Percentiles rank a stretch among this genome's conserved stretches.
These are phyloP conservation scores for Glaucomys volans DNA, from an alignment of 2,113 vertebrate genomes.

Conservation along the genomic window DNA sequence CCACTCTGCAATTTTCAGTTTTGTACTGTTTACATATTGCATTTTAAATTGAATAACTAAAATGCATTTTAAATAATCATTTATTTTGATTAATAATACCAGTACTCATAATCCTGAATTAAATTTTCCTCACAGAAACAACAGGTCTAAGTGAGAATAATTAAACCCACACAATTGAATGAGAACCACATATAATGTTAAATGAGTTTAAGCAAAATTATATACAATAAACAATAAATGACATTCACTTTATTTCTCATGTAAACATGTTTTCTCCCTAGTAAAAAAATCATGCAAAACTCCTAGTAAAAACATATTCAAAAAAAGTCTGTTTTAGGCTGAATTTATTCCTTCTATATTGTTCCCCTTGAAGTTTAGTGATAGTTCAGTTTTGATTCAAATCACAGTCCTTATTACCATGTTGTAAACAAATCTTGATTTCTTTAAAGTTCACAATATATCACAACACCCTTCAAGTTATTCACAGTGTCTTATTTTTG, in stretches of 20 bases:
- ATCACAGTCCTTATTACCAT: not conserved
- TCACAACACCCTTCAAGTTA: not conserved
- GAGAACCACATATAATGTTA: conserved; percentile 56
- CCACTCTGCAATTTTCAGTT: not conserved
- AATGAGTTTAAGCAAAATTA: not conserved
- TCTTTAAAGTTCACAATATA: not conserved
- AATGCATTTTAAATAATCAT: conserved; percentile 34
- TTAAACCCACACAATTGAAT: not conserved
- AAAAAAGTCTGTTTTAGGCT: not conserved
- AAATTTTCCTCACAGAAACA: conserved; percentile 21
- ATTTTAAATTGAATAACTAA: not conserved
- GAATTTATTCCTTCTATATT: not conserved
- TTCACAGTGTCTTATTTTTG: not conserved
- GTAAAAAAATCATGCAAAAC: conserved; percentile 4
- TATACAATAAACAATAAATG: not conserved
- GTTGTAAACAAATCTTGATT: not conserved
- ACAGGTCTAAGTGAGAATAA: conserved; percentile 40
- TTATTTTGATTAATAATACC: conserved; percentile 9
- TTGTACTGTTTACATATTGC: not conserved
- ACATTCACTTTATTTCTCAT: not conserved
- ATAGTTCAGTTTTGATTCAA: not conserved
- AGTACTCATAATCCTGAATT: conserved; percentile 25
- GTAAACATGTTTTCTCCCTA: not conserved
- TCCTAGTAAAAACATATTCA: not conserved
- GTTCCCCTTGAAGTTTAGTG: not conserved